Base-by-base conservation (phyloP, 2,888 invertebrate genomes). In the Pseudeuparius sepicola region DNA sequence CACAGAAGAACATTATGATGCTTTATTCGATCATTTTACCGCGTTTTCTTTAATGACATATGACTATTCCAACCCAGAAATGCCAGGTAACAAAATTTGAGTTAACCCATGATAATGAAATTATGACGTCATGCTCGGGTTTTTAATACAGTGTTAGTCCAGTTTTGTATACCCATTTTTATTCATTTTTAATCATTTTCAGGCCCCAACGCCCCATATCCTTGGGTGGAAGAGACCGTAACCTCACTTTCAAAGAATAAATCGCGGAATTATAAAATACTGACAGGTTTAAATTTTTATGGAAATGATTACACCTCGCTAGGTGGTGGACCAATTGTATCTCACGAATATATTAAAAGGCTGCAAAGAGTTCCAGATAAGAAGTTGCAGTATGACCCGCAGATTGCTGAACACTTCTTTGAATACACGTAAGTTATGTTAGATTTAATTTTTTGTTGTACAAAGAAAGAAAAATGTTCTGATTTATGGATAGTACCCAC, bases 21-120 rank as follows among this genome's bases (percentile, higher is more conserved):
- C 72, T 28, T 68, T 94, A 31, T 77, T 79, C 41, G 75, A 80
- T 4, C 68, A 78, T 57, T 75, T 94, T 1, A 79, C 81, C 51
- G 85, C 78, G 14, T 89, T 94, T 55, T 92, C 92, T 17, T 68
- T 96, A n/a, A 94, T 94, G 93, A 93, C 93, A 0, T 96, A 96
- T 55, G 94, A 96, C 59, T 94, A 76, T 61, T 92, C 92, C 2
- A 83, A 65, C 57, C 70, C 80, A 7, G 79, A 83, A 56, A 72
- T 80, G 50, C 87, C 87, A 50, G 86, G 83, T 75, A 54, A 51
- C n/a, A n/a, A n/a, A n/a, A n/a, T n/a, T n/a, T n/a, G n/a, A n/a
- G n/a, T 13, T 13, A 7, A 33, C 12, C 7, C 7, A 20, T n/a
- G n/a, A n/a, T n/a, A n/a, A n/a, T n/a, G n/a, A n/a, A n/a, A n/a